Evolutionary conservation across 1,140 invertebrate species (phyloP).

Genomic region (Drosophila burlai): DNA sequence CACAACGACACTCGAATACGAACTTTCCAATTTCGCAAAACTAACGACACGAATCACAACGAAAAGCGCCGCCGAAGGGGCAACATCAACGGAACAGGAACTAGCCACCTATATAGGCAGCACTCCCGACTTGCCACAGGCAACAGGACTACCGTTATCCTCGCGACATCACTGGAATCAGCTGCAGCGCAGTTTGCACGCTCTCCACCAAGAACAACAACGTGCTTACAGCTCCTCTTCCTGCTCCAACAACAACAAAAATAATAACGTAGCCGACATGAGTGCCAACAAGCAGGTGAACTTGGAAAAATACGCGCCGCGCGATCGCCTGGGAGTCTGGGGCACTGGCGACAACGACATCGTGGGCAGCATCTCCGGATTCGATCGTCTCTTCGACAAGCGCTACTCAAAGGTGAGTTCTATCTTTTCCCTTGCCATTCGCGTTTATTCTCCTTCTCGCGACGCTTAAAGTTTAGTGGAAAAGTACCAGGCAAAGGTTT

Average conservation of each 20-base stretch:
- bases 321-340: slow-evolving; percentile 78
- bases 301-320: slow-evolving; percentile 28
- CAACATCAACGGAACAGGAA: slow-evolving; percentile 33
- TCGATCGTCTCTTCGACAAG: slow-evolving; percentile 66
- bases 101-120: slow-evolving; percentile 11
- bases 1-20: slow-evolving; percentile 83
- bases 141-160: slow-evolving; percentile 53
- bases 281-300: slow-evolving; percentile 20
- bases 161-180: slow-evolving; percentile 68
- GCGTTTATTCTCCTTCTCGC: background rate
- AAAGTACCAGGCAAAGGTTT: slow-evolving; percentile 65
- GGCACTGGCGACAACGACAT: slow-evolving; percentile 72
- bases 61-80: slow-evolving; percentile 65
- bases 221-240: slow-evolving; percentile 36
- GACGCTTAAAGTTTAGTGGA: slow-evolving; percentile 37
- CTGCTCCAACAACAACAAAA: slow-evolving; percentile 10
- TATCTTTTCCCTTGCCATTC: background rate
- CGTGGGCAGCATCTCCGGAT: slow-evolving; percentile 65
- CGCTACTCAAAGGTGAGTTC: slow-evolving; percentile 80
- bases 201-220: slow-evolving; percentile 50
- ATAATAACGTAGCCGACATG: slow-evolving; percentile 29
- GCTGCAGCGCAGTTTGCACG: slow-evolving; percentile 63
- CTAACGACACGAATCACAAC: slow-evolving; percentile 83
- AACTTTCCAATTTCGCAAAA: slow-evolving; percentile 84
- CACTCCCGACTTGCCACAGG: slow-evolving; percentile 38